Evolutionary conservation across 2,113 vertebrate genomes (phyloP), one percentile per base, ranked within the genome.

Genomic region (Pyxicephalus adspersus): DNA sequence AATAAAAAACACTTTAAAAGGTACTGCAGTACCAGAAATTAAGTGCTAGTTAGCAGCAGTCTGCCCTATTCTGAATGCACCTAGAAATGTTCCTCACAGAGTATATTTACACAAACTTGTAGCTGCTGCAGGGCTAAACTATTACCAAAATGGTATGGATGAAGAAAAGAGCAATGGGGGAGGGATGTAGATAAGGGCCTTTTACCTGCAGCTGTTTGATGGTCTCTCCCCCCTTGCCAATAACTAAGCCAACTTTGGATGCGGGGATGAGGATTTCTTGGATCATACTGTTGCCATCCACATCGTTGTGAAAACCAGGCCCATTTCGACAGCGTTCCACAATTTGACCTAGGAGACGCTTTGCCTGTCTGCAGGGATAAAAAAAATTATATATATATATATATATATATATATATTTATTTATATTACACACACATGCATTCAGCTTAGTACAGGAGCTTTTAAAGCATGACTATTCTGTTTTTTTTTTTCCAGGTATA

Each of bases 241-340:
- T 99, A 91, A 99, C 97, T 85, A 99, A 93, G 45, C 97, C 98
- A 58, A 99, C 97, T 95, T 99, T 99, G 77, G 97, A 97, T 34
- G 97, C 97, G 0, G 97, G 98, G 87, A 99, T 98, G 17, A 97
- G 94, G 84, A 99, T 92, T 92, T 99, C 97, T 79, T 99, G 98
- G 87, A 98, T 85, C 0, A 96, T 95, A 83, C 94, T 96, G 91
- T 92, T 97, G 83, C 95, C 90, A 16, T 98, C 96, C 83, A 95
- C 89, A 78, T 97, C 97, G 17, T 86, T 94, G 86, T 98, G 96
- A 84, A 98, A 98, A 85, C 96, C 96, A 0, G 96, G 97, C 22
- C 96, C 97, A 0, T 98, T 98, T 84, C 98, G 95, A 92, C 97
- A 99, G 88, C 97, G 95, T 86, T 99, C 97, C 89, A 99, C 95